phyloP scores from a whole-genome alignment of 2,113 vertebrate genomes.

The Craseonycteris thonglongyai region DNA sequence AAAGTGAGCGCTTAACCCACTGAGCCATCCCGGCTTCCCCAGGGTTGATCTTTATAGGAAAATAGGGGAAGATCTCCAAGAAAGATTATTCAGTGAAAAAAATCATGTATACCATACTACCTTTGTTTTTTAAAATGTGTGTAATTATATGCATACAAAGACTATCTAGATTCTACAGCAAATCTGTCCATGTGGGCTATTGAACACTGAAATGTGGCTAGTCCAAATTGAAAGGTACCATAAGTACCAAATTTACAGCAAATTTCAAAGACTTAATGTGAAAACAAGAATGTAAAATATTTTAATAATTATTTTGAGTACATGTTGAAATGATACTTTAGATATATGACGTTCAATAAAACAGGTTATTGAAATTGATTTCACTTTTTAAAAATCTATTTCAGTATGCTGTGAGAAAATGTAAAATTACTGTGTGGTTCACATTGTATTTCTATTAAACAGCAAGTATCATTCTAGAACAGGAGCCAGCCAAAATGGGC shows the following conservation, averaged over 20 bases:
- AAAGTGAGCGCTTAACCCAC: too few species aligned
- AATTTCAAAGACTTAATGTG: background rate
- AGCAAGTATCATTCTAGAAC: background rate
- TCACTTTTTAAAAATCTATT: background rate
- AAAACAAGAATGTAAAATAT: conserved; percentile 6
- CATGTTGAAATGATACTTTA: background rate
- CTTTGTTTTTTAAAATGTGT: background rate
- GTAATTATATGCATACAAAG: background rate
- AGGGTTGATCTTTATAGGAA: background rate
- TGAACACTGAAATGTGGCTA: background rate
- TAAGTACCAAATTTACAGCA: background rate
- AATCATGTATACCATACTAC: background rate
- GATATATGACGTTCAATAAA: background rate
- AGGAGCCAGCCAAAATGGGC: background rate
- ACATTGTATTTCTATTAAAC: background rate
- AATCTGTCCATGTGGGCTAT: background rate
- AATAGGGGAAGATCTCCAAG: background rate
- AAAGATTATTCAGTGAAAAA: background rate
- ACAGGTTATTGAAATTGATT: background rate
- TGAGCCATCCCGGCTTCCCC: too few species aligned
- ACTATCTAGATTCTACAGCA: background rate
- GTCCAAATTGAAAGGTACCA: background rate
- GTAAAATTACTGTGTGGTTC: background rate
- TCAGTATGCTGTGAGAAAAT: background rate
- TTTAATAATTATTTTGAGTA: background rate